Base-by-base conservation (phyloP, 1,140 invertebrate species). In the Drosophila sucinea region DNA sequence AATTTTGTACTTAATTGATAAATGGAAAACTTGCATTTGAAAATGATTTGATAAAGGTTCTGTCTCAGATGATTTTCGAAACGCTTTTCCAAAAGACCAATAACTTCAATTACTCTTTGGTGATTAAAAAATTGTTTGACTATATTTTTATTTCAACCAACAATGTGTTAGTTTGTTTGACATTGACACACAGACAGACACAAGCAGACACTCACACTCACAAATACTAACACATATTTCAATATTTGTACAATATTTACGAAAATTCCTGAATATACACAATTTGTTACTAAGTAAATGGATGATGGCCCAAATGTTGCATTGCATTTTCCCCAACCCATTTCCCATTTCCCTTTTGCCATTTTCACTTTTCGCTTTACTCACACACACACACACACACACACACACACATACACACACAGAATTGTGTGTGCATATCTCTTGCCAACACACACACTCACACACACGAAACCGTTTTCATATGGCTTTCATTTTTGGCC, bases 201-300 rank as follows among this genome's bases (percentile, higher is more conserved):
- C 11, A 38, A 2, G 8, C 70, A 41, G 40, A 76, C 67, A 76
- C 11, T 41, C 67, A 84, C 41, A 17, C 23, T 25, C 44, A 10
- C 25, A 51, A 23, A 51, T 17, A 44, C 41, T 23, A 5, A 6
- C 41, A 23, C 17, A 6, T 44, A 25, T 51, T n/a, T 2, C 44
- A 51, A 38, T 47, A 47, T 47, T 23, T 51, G 23, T 11, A 38
- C 35, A 38, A 38, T 51, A 51, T 51, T 51, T 51, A 51, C 70
- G 35, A 60, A 72, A 40, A 61, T 51, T 23, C 27, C 44, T 27
- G 8, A 51, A 47, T 47, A 47, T 51, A 51, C 23, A 51, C 6
- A 51, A 51, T 10, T 51, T 51, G 23, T 27, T 51, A 51, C 44
- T 27, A 27, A 51, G 44, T 51, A 51, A 51, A 27, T 51, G 44